Conservation (phyloP, 2,888 invertebrate genomes). For the Drosophila demipolita region DNA sequence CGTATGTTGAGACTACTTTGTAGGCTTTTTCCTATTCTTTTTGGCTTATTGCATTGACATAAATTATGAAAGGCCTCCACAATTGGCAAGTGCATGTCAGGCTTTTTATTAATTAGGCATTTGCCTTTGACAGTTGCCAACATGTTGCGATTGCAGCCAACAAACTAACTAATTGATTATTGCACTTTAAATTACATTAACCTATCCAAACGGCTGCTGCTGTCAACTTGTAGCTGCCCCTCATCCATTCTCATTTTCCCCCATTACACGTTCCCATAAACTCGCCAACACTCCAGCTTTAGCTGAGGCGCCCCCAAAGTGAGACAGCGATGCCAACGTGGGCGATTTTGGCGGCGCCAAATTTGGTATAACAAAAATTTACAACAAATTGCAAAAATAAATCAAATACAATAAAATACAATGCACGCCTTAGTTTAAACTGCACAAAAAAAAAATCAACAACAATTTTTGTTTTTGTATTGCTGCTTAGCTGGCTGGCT, state of each 20-base stretch:
- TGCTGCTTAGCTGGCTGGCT: conserved; percentile 25
- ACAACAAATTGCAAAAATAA: conserved; percentile 78
- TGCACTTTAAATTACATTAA: conserved; percentile 42
- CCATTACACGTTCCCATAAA: neutral
- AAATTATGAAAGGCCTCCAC: conserved; percentile 25
- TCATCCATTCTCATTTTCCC: neutral
- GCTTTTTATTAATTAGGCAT: conserved; percentile 75
- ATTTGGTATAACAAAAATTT: conserved; percentile 68
- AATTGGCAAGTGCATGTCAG: conserved; percentile 18
- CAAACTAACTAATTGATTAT: conserved; percentile 53
- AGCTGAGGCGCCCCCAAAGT: conserved; percentile 42
- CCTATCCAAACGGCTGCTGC: conserved; percentile 15
- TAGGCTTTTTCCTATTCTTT: conserved; percentile 13
- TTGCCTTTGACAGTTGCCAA: conserved; percentile 61
- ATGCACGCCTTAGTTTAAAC: conserved; percentile 62
- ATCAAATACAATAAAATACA: conserved; percentile 57
- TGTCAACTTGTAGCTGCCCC: conserved; percentile 36
- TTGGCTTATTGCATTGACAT: conserved; percentile 28
- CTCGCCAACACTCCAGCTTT: conserved; percentile 6
- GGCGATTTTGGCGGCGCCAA: conserved; percentile 74
- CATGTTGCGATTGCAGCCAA: conserved; percentile 38
- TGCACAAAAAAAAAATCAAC: conserved; percentile 19
- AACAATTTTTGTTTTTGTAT: conserved; percentile 36
- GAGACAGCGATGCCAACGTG: conserved; percentile 39
- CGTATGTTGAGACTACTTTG: conserved; percentile 34